A percentile compares a stretch with the other conserved stretches of the same genome.
Evolutionary conservation across 2,797 vertebrate species (phyloP).

Genomic region (Phalloptychus januarius): DNA sequence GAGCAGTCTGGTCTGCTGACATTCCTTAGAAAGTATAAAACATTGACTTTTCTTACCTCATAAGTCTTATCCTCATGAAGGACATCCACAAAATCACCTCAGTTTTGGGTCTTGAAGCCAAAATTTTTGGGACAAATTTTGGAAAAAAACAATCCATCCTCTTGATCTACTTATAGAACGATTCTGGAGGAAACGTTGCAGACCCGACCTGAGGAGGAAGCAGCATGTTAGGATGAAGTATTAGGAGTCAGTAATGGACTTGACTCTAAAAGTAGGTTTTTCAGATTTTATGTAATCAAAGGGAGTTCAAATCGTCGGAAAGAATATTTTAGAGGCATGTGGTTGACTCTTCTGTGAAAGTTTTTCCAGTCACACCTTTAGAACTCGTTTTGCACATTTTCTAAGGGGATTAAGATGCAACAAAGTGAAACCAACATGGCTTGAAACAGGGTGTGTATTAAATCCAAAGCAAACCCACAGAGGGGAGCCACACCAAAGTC

Average conservation of each 20-base stretch:
- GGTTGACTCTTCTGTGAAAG: background rate
- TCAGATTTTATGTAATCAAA: too few species aligned
- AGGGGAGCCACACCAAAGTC: constrained; percentile 40
- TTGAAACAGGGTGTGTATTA: constrained; percentile 25
- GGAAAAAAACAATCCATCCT: background rate
- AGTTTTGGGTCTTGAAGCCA: too few species aligned
- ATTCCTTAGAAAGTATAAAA: too few species aligned
- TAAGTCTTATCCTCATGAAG: too few species aligned
- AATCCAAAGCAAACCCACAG: constrained; percentile 45
- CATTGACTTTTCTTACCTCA: too few species aligned
- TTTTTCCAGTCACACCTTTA: background rate
- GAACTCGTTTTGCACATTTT: background rate
- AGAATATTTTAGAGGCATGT: background rate
- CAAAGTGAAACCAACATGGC: constrained; percentile 10
- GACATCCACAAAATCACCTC: too few species aligned
- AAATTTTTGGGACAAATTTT: background rate
- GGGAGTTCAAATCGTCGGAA: too few species aligned
- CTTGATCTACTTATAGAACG: background rate
- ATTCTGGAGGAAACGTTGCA: background rate
- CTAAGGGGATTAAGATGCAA: constrained; percentile 8
- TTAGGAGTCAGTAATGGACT: too few species aligned
- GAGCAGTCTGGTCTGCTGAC: too few species aligned
- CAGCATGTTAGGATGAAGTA: background rate
- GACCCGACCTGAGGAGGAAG: background rate
- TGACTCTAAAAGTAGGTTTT: too few species aligned